Evolutionary conservation across 2,113 vertebrate species (phyloP).

Genomic region (Rhagologus leucostigma): DNA sequence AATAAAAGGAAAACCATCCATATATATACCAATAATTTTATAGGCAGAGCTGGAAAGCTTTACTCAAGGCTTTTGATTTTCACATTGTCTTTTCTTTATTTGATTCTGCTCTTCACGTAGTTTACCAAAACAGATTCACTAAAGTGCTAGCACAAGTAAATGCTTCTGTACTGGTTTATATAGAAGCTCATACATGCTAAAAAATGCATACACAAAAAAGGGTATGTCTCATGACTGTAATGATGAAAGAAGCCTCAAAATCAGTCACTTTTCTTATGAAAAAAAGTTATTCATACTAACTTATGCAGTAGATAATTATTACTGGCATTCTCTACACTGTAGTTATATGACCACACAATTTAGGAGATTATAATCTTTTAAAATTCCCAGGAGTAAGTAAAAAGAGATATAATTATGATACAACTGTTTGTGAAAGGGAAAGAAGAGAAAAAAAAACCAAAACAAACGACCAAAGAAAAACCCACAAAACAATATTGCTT

Average conservation of each 20-base stretch:
- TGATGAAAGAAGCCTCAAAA: background rate
- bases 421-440: background rate
- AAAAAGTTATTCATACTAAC: background rate
- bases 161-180: background rate
- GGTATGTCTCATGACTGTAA: background rate
- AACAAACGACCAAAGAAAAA: accelerated
- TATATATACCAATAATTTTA: background rate
- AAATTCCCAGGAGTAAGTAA: background rate
- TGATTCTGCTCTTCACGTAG: background rate
- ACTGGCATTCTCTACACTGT: background rate
- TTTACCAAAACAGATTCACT: background rate
- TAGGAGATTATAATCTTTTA: background rate
- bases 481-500: background rate
- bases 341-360: background rate
- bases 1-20: background rate
- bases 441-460: background rate
- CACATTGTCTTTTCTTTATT: background rate
- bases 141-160: background rate
- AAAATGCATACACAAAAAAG: background rate
- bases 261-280: background rate
- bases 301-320: background rate
- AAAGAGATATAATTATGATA: background rate
- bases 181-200: background rate
- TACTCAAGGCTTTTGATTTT: background rate
- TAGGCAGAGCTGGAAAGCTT: background rate